Percentiles rank a stretch among this genome's conserved stretches.
Conservation (phyloP, 2,888 invertebrate genomes). For the Malachius bipustulatus region DNA sequence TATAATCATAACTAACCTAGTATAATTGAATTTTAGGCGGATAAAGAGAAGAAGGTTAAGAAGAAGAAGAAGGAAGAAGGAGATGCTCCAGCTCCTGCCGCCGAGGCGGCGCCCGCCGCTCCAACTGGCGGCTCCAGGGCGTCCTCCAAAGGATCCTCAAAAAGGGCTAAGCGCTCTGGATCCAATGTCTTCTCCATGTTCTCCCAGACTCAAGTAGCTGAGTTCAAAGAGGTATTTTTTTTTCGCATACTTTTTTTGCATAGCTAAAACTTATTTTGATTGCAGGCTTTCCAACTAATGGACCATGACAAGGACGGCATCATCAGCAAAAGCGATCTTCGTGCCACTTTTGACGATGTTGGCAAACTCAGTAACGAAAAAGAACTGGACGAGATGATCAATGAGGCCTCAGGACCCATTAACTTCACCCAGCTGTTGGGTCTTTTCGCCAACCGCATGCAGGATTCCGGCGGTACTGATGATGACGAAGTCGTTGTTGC, state of each 20-base stretch:
- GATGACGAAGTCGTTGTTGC: slow-evolving; percentile 84
- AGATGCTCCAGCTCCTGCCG: slow-evolving; percentile 51
- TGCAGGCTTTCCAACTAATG: slow-evolving; percentile 86
- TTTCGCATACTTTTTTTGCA: no score
- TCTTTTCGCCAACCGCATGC: slow-evolving; percentile 86
- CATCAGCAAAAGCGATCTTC: slow-evolving; percentile 74
- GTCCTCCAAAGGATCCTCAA: slow-evolving; percentile 71
- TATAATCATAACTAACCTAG: not conserved
- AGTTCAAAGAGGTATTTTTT: slow-evolving; percentile 66
- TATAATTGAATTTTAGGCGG: slow-evolving; percentile 52
- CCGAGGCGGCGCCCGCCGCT: slow-evolving; percentile 52
- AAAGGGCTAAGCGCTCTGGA: slow-evolving; percentile 77
- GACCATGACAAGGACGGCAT: slow-evolving; percentile 81
- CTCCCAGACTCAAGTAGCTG: slow-evolving; percentile 90
- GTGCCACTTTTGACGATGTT: slow-evolving; percentile 83
- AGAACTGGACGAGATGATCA: slow-evolving; percentile 81
- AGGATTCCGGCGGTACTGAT: slow-evolving; percentile 75
- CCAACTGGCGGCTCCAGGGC: slow-evolving; percentile 58
- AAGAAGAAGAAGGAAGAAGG: slow-evolving; percentile 73
- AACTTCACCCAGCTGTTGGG: slow-evolving; percentile 91
- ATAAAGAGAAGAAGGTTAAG: slow-evolving; percentile 88
- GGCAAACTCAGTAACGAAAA: slow-evolving; percentile 83
- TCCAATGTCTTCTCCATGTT: slow-evolving; percentile 97
- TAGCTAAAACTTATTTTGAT: slow-evolving; percentile 8
- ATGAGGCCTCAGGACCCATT: slow-evolving; percentile 79